phyloP scores from a whole-genome alignment of 2,113 vertebrate genomes.

The Cynopterus brachyotis region DNA sequence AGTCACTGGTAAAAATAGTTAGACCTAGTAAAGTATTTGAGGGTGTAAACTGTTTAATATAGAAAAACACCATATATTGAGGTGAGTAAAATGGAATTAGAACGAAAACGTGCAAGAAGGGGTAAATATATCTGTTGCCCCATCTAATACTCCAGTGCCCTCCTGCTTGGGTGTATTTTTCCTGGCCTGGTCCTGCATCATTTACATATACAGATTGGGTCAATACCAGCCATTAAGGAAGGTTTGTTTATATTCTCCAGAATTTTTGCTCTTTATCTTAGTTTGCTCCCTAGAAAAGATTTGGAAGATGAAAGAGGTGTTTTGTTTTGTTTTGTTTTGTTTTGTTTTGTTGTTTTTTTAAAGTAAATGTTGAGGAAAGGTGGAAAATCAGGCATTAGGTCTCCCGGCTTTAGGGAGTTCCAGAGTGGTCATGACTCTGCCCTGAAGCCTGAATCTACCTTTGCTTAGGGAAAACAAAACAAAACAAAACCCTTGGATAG shows the following conservation, averaged over 20 bases:
- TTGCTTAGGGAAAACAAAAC: neutral
- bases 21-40: neutral
- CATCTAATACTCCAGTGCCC: neutral
- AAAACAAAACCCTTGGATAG: neutral
- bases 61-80: neutral
- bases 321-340: neutral
- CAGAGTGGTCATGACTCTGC: neutral
- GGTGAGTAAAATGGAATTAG: neutral
- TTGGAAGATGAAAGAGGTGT: neutral
- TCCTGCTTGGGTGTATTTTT: neutral
- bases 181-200: neutral
- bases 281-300: conserved; percentile 33
- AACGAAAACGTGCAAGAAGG: neutral
- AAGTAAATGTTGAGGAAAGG: conserved; percentile 45
- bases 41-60: neutral
- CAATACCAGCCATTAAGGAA: neutral
- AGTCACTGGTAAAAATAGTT: neutral
- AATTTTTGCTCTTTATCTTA: neutral
- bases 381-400: neutral
- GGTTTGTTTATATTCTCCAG: neutral
- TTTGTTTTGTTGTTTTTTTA: neutral
- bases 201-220: neutral
- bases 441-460: neutral
- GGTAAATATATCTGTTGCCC: neutral
- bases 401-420: neutral